phyloP scores from a whole-genome alignment of 2,888 invertebrate species.

The Drosophila pseudotakahashii region DNA sequence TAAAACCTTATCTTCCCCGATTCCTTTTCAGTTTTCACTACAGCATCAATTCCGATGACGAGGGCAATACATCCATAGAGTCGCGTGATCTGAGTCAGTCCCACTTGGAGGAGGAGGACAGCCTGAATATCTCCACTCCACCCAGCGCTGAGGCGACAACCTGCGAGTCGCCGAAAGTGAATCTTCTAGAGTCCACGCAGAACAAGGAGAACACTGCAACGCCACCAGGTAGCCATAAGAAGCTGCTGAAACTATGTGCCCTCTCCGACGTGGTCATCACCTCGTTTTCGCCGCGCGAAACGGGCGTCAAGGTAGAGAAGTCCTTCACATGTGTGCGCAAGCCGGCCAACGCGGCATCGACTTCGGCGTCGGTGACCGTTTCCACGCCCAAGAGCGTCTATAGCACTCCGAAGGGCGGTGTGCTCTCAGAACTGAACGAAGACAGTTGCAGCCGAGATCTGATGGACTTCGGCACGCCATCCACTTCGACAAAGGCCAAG shows the following conservation, averaged over 20 bases:
- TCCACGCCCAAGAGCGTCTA: slow-evolving; percentile 66
- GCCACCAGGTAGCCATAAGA: slow-evolving; percentile 49
- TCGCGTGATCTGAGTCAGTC: slow-evolving; percentile 44
- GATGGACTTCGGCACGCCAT: slow-evolving; percentile 72
- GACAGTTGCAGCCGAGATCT: slow-evolving; percentile 69
- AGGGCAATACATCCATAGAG: slow-evolving; percentile 75
- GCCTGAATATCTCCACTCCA: slow-evolving; percentile 45
- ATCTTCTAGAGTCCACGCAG: slow-evolving; percentile 67
- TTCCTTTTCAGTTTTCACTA: slow-evolving; percentile 76
- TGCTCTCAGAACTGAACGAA: slow-evolving; percentile 64
- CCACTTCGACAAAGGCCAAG: slow-evolving; percentile 64
- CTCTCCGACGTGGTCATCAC: slow-evolving; percentile 81
- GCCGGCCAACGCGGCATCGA: slow-evolving; percentile 29
- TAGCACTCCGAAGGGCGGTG: slow-evolving; percentile 74
- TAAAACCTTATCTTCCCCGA: slow-evolving; percentile 6
- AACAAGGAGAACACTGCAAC: slow-evolving; percentile 73
- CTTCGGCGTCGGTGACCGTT: slow-evolving; percentile 8
- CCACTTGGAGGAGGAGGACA: slow-evolving; percentile 16
- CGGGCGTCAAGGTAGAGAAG: slow-evolving; percentile 76
- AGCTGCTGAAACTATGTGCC: slow-evolving; percentile 58
- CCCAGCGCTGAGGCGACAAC: slow-evolving; percentile 21
- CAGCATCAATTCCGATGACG: slow-evolving; percentile 80
- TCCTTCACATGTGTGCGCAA: slow-evolving; percentile 77
- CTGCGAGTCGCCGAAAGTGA: slow-evolving; percentile 69
- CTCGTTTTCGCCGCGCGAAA: slow-evolving; percentile 82